A percentile compares a stretch with the other conserved stretches of the same genome.
Conservation (phyloP, 2,113 vertebrate genomes). For the Genyomyrus donnyi region DNA sequence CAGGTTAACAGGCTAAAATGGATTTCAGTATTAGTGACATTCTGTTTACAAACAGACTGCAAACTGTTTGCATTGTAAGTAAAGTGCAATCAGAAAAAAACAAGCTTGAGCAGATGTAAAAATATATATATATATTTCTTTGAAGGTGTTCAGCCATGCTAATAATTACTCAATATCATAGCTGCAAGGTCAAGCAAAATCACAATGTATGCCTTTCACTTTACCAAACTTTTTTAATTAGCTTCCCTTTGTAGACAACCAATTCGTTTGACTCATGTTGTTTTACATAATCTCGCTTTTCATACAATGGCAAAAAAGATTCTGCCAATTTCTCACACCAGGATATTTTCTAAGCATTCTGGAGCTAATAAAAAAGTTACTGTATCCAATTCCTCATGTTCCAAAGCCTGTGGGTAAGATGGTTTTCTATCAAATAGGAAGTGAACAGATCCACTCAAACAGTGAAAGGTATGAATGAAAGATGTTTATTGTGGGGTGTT, state of each 20-base stretch:
- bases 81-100: background rate
- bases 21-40: background rate
- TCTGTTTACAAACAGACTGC: background rate
- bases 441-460: constrained; percentile 21
- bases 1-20: background rate
- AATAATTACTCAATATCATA: constrained; percentile 12
- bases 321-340: constrained; percentile 21
- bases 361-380: constrained; percentile 16
- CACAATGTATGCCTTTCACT: constrained; percentile 23
- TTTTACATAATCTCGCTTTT: background rate
- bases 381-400: constrained; percentile 27
- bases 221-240: constrained; percentile 23
- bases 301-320: constrained; percentile 14
- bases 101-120: background rate
- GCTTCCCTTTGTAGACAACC: background rate
- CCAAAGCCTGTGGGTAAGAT: constrained; percentile 11
- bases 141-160: constrained; percentile 23
- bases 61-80: background rate
- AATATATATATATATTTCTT: background rate
- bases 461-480: constrained; percentile 28
- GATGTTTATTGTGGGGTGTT: constrained; percentile 33
- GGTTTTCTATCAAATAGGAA: constrained; percentile 46
- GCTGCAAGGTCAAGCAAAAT: constrained; percentile 22
- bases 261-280: background rate
- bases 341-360: background rate